These are phyloP conservation scores for Sarcophaga bullata DNA, from an alignment of 1,140 invertebrate genomes.

Conservation along the genomic window DNA sequence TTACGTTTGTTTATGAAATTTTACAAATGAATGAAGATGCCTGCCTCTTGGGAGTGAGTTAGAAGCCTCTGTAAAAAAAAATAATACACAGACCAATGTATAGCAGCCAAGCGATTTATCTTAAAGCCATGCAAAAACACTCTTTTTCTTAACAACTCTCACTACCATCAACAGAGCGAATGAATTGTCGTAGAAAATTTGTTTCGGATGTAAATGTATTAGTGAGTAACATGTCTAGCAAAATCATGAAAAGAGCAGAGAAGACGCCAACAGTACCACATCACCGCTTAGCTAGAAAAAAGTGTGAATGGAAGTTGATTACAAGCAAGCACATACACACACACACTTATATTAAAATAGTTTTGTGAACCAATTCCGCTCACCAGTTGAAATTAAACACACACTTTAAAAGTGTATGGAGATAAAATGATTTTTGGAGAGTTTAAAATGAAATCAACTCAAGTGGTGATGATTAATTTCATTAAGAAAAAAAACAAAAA, in stretches of 20 bases:
- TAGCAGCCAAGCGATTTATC: not conserved
- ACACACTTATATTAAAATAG: not conserved
- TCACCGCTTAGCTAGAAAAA: not conserved
- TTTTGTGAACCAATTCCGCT: constrained; percentile 34
- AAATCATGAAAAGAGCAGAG: not conserved
- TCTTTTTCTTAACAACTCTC: not conserved
- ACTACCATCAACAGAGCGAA: not conserved
- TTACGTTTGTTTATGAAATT: not conserved
- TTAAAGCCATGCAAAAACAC: not conserved
- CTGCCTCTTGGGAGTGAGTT: not conserved
- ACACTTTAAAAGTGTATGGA: too few species aligned
- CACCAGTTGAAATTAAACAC: not conserved
- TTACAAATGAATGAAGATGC: constrained; percentile 39
- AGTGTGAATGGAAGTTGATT: constrained; percentile 3
- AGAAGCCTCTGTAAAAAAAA: not conserved
- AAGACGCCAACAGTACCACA: not conserved
- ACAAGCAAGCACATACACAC: not conserved
- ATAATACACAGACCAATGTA: not conserved
- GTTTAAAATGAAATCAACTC: constrained; percentile 17
- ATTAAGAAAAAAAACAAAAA: constrained; percentile 6
- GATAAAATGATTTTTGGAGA: not conserved
- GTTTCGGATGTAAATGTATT: not conserved
- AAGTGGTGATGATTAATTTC: constrained; percentile 32
- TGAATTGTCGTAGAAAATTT: not conserved
- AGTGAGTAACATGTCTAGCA: constrained; percentile 7